phyloP scores from a whole-genome alignment of 2,113 vertebrate species.

The Rhadina sibilatrix region DNA sequence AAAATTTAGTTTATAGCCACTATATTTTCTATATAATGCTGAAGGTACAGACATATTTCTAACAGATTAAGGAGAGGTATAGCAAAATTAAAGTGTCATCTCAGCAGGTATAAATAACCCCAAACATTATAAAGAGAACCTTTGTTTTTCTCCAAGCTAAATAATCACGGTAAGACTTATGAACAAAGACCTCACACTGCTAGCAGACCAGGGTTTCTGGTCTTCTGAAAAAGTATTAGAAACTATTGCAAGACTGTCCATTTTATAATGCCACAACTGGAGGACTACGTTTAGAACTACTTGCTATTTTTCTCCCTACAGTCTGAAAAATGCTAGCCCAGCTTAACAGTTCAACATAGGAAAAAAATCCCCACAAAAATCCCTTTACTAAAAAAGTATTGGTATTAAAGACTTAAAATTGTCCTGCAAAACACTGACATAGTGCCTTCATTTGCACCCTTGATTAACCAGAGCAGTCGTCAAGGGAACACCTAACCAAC shows the following conservation, averaged over 20 bases:
- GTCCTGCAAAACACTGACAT: conserved; percentile 2
- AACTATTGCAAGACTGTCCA: neutral
- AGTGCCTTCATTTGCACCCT: conserved; percentile 47
- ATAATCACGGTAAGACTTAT: neutral
- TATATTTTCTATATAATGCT: conserved; percentile 13
- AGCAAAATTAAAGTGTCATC: conserved; percentile 41
- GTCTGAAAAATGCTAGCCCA: neutral
- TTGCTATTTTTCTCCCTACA: neutral
- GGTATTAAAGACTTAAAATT: conserved; percentile 14
- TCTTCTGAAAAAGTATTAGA: neutral
- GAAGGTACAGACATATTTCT: conserved; percentile 6
- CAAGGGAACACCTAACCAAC: conserved; percentile 64
- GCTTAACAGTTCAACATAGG: neutral
- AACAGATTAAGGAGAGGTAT: neutral
- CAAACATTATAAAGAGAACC: neutral
- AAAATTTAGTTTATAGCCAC: conserved; percentile 38
- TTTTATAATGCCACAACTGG: neutral
- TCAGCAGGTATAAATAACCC: neutral
- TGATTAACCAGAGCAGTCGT: conserved; percentile 69
- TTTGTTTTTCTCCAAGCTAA: neutral
- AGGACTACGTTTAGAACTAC: neutral
- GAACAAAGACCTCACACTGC: neutral
- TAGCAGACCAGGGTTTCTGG: neutral
- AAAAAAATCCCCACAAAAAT: neutral
- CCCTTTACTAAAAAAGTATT: conserved; percentile 1